Evolutionary conservation across 2,888 invertebrate genomes (phyloP), one percentile per base, ranked within the genome.

Genomic region (Limnephilus lunatus): DNA sequence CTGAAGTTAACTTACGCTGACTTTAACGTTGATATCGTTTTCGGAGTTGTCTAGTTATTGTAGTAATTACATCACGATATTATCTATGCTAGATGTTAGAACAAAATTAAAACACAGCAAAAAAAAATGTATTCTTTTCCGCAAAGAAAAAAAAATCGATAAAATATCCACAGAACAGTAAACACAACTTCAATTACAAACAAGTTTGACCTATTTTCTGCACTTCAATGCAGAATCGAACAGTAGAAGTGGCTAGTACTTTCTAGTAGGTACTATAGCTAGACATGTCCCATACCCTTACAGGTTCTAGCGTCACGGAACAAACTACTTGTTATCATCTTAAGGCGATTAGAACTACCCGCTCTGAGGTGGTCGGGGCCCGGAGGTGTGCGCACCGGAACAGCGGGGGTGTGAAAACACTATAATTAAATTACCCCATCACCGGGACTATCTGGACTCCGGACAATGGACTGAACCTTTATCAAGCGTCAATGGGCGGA

Each of bases 401-500:
- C 83, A 83, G 83, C 83, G 83, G 15, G 35, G 35, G 83, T 83
- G 83, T 83, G 83, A 83, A 83, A 83, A 83, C 83, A 83, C 83
- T 83, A 35, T 35, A 83, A 83, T 83, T 32, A 83, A 83, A 83
- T 83, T 83, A 83, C 83, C 32, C 11, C 83, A 83, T 83, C 83
- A 19, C 83, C 25, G 83, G 35, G 31, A 83, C 83, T 83, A 83
- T 83, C 83, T 83, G 83, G 19, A 25, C 68, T 68, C 68, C 25
- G 68, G 83, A 83, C 83, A 35, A 83, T 83, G 83, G 83, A 83
- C 83, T 83, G 83, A n/a, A 83, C 32, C 83, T 83, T 83, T 83
- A 39, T 39, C 31, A 35, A 32, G 35, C 35, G 12, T 25, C 83
- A 83, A 35, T 83, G 35, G 35, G n/a, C 9, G 25, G 25, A 68